Evolutionary conservation across 2,797 vertebrate species (phyloP).

Genomic region (Gallinago stenura): DNA sequence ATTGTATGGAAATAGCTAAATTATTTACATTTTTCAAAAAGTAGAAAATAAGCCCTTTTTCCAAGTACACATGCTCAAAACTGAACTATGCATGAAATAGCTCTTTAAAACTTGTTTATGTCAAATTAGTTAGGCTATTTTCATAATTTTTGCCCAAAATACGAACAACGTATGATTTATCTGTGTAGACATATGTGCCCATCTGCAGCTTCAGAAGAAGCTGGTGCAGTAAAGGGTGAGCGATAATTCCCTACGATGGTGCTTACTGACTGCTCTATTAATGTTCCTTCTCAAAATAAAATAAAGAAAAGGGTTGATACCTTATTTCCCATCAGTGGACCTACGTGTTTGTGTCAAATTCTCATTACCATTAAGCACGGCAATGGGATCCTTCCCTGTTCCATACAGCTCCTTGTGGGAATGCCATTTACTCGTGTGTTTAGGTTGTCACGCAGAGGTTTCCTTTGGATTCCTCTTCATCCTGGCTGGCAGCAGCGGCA

Average conservation of each 20-base stretch:
- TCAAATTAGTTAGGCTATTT: not conserved
- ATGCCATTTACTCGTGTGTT: not conserved
- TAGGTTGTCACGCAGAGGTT: not conserved
- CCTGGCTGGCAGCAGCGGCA: not conserved
- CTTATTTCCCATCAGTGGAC: not conserved
- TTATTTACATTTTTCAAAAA: not conserved
- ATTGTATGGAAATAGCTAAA: not conserved
- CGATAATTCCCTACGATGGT: not conserved
- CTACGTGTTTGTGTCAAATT: not conserved
- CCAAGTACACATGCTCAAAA: not conserved
- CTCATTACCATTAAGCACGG: not conserved
- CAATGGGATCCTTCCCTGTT: not conserved
- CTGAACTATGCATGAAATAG: not conserved
- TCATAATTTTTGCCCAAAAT: not conserved
- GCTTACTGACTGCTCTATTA: not conserved
- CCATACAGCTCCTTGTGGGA: not conserved
- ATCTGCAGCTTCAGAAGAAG: not conserved
- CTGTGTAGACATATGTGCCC: not conserved
- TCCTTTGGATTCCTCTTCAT: not conserved
- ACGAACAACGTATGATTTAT: not conserved
- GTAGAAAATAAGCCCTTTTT: not conserved
- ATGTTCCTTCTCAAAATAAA: not conserved
- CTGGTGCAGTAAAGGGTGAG: not conserved
- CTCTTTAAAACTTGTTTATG: not conserved
- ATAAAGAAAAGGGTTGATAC: not conserved